Base-by-base conservation (phyloP, 2,113 vertebrate genomes). In the Onychostoma macrolepis region DNA sequence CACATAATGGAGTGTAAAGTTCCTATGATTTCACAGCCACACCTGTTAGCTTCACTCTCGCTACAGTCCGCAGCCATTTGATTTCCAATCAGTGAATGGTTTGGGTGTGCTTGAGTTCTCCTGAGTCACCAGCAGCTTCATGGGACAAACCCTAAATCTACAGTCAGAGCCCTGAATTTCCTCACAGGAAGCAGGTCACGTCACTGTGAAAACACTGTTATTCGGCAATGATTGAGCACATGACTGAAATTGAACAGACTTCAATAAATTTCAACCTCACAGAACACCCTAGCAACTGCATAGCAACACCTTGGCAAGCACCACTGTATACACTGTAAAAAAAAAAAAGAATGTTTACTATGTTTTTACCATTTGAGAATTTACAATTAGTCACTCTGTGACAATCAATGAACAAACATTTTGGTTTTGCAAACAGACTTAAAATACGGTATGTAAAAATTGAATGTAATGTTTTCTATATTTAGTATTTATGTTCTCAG, bases 91-190 rank as follows among this genome's bases (percentile, higher is more conserved):
- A 67, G 56, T 50, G 45, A 75, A 83, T 45, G 21, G 28, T 58
- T 67, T 65, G 26, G 89, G 87, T 75, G 87, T 86, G 89, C 77
- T 87, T 33, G 58, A 85, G 53, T 82, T 84, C 85, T 63, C 77
- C 71, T 90, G 85, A 90, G 77, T 87, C 87, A 48, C 69, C 76
- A 30, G 11, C 67, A 43, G 67, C 71, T 63, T 79, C 88, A 80
- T 65, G 45, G 69, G n/a, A 56, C 83, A 81, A 30, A 38, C 83
- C 67, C 83, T 76, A 82, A 41, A 69, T 19, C 69, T 19, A 79
- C 38, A 80, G 24, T 28, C 45, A 48, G 69, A 81, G 77, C 9
- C 1, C 26, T 10, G 38, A 41, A 65, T 83, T 84, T 30, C 17
- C 38, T 43, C 63, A 15, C 26, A 82, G 43, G n/a, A 82, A 82